Percentiles rank a stretch among this genome's conserved stretches.
Conservation (phyloP, 2,113 vertebrate genomes). For the Podarcis cretensis region DNA sequence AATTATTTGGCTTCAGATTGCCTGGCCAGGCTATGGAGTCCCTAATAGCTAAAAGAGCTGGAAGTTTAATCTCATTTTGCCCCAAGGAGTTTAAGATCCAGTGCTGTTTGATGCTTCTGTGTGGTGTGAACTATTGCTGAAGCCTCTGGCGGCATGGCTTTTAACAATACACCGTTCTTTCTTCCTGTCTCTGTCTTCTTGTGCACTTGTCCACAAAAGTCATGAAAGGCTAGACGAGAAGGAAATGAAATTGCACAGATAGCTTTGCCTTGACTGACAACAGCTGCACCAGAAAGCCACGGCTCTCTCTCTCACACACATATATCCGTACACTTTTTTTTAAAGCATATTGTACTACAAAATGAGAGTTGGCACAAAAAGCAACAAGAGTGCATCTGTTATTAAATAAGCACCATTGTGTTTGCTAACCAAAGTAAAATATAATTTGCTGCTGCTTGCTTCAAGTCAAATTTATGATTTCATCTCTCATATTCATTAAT, state of each 20-base stretch:
- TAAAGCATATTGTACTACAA: neutral
- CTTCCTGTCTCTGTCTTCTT: neutral
- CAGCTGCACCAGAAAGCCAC: neutral
- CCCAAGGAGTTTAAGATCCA: neutral
- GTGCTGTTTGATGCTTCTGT: fast-evolving
- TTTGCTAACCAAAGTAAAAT: neutral
- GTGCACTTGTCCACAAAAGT: neutral
- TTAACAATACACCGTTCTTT: neutral
- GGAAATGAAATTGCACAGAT: neutral
- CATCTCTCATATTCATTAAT: neutral
- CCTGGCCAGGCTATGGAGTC: no score
- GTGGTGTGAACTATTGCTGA: neutral
- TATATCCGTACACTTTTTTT: neutral
- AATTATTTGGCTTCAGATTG: neutral
- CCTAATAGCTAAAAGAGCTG: neutral
- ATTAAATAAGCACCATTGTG: neutral
- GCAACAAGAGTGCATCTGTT: neutral
- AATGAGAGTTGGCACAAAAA: neutral
- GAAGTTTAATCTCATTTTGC: conserved; percentile 1
- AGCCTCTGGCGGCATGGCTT: neutral
- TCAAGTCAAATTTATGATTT: neutral
- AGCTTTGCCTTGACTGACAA: fast-evolving
- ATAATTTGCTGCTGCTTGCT: neutral
- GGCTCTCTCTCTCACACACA: neutral
- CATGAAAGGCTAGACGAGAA: neutral